Conservation (phyloP, 2,113 vertebrate genomes). For the Calypte anna region DNA sequence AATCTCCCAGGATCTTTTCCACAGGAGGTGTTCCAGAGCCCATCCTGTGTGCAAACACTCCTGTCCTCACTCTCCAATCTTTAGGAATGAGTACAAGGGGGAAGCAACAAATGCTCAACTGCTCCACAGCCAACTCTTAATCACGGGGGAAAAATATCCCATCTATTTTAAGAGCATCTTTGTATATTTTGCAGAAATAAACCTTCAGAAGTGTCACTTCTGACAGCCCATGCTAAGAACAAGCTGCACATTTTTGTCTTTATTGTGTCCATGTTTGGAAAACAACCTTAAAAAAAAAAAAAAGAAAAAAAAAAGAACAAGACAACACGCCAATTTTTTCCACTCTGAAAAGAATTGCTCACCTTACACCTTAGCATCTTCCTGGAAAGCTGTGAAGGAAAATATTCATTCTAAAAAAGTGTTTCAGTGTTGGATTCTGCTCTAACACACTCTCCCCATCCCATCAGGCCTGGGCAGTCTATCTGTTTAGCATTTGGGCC, state of each 20-base stretch:
- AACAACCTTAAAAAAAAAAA: neutral
- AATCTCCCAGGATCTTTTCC: neutral
- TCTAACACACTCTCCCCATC: neutral
- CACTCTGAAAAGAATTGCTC: neutral
- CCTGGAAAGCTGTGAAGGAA: neutral
- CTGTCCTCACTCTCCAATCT: neutral
- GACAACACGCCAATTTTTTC: neutral
- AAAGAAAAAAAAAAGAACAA: neutral
- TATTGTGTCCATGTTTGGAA: slow-evolving; percentile 9
- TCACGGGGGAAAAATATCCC: accelerated
- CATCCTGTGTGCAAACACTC: neutral
- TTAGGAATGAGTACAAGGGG: accelerated
- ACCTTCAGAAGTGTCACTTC: neutral
- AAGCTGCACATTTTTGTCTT: neutral
- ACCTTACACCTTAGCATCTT: neutral
- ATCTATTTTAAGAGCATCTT: neutral
- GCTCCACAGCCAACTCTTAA: neutral
- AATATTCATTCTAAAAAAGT: neutral
- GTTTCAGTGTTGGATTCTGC: neutral
- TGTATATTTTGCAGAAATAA: neutral
- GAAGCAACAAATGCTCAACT: neutral
- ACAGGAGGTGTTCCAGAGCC: neutral
- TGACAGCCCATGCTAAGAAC: neutral
- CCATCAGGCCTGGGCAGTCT: neutral
- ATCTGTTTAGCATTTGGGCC: neutral